Percentiles rank a stretch among this genome's conserved stretches.
phyloP scores from a whole-genome alignment of 2,113 vertebrate genomes.

The Lampris incognitus region DNA sequence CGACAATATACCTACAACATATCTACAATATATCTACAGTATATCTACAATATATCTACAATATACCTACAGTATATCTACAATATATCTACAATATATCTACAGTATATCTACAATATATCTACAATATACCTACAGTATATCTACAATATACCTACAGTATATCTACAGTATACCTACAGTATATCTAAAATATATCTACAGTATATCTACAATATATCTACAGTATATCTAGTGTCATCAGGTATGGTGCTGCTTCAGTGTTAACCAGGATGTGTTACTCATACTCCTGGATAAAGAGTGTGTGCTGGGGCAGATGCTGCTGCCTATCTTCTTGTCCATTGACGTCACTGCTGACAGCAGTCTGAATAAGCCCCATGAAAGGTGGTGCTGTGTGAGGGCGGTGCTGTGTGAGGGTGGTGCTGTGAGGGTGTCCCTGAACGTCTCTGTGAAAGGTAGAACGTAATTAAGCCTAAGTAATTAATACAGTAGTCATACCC shows the following conservation, averaged over 20 bases:
- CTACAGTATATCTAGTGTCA: background rate
- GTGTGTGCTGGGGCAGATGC: slow-evolving; percentile 47
- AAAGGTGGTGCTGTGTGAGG: slow-evolving; percentile 47
- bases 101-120: no score
- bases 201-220: no score
- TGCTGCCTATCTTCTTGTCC: slow-evolving; percentile 38
- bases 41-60: no score
- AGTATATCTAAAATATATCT: no score
- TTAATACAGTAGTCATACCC: slow-evolving; percentile 61
- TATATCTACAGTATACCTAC: no score
- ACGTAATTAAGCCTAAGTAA: slow-evolving; percentile 77
- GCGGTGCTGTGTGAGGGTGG: slow-evolving; percentile 22
- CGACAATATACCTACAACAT: no score
- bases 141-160: no score
- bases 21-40: no score
- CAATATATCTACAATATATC: no score
- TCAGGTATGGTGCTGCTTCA: background rate
- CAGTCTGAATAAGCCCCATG: slow-evolving; percentile 50
- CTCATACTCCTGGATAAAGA: slow-evolving; percentile 23
- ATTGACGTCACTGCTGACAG: slow-evolving; percentile 53
- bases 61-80: no score
- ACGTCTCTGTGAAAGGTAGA: slow-evolving; percentile 61
- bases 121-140: no score
- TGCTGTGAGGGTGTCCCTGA: slow-evolving; percentile 9
- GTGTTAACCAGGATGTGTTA: background rate